Evolutionary conservation across 1,140 invertebrate species (phyloP).

Genomic region (Scaptomyza hsui): DNA sequence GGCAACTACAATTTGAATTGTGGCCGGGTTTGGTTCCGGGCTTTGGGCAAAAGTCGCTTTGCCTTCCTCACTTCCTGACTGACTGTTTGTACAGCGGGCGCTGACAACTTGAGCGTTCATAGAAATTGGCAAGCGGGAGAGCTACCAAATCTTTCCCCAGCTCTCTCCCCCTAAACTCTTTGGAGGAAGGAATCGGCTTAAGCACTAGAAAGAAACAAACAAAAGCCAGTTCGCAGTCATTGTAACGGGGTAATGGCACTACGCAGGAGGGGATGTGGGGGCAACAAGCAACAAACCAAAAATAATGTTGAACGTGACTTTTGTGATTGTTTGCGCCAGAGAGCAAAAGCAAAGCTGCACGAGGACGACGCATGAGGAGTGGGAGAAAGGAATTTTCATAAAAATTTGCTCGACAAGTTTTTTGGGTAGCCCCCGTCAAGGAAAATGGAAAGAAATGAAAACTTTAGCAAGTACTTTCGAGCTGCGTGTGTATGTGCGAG

Average conservation of each 20-base stretch:
- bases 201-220: conserved; percentile 76
- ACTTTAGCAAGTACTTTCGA: conserved; percentile 48
- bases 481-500: conserved; percentile 7
- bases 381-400: conserved; percentile 73
- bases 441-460: conserved; percentile 73
- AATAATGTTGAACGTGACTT: conserved; percentile 83
- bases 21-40: conserved; percentile 40
- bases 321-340: conserved; percentile 73
- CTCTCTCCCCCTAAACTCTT: too few species aligned
- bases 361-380: neutral
- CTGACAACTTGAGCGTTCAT: conserved; percentile 74
- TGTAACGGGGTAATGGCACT: conserved; percentile 48
- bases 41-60: conserved; percentile 20
- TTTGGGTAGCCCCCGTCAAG: conserved; percentile 48
- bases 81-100: conserved; percentile 47
- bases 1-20: conserved; percentile 75
- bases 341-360: neutral
- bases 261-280: conserved; percentile 18
- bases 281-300: conserved; percentile 81
- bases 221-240: conserved; percentile 74
- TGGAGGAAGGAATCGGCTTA: conserved; percentile 65
- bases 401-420: conserved; percentile 76
- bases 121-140: conserved; percentile 60
- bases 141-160: too few species aligned
- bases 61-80: neutral